Conservation (phyloP, 2,888 invertebrate genomes). For the Phyllotreta cruciferae region DNA sequence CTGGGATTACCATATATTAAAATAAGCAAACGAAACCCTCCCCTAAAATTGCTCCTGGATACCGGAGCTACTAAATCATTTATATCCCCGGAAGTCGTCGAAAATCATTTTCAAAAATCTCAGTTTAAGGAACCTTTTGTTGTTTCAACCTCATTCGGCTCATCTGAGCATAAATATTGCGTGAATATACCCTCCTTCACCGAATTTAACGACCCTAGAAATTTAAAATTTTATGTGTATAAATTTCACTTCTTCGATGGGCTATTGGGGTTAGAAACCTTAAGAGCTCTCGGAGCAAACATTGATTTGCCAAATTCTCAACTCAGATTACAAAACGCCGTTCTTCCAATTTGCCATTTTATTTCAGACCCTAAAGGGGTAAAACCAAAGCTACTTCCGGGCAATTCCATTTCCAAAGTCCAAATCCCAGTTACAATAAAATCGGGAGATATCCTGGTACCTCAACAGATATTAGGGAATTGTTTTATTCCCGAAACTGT, state of each 20-base stretch:
- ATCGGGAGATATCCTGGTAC: too few species aligned
- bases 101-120: not conserved
- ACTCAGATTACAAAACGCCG: not conserved
- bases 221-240: not conserved
- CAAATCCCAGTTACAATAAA: not conserved
- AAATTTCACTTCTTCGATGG: slow-evolving; percentile 1
- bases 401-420: not conserved
- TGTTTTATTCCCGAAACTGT: too few species aligned
- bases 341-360: not conserved
- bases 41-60: not conserved
- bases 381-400: not conserved
- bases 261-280: not conserved
- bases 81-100: not conserved
- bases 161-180: not conserved
- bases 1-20: not conserved
- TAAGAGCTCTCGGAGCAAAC: not conserved
- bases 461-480: too few species aligned
- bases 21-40: not conserved
- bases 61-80: not conserved
- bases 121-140: not conserved
- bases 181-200: not conserved
- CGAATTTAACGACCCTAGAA: not conserved
- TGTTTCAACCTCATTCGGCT: not conserved
- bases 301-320: not conserved
- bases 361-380: not conserved